phyloP scores from a whole-genome alignment of 2,888 invertebrate species.

The Agapetus fuscipes region DNA sequence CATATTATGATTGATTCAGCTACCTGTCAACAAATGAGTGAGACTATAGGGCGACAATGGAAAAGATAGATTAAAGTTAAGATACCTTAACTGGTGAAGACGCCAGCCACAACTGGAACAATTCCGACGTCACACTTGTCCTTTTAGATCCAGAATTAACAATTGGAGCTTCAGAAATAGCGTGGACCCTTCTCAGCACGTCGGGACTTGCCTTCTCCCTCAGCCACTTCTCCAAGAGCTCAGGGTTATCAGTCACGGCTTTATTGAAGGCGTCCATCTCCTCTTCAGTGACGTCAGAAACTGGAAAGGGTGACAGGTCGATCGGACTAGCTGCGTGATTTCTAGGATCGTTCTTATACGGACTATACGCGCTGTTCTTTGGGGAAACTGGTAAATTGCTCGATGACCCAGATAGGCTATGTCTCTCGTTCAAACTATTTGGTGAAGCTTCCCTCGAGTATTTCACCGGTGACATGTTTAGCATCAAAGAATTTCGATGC shows the following conservation, averaged over 20 bases:
- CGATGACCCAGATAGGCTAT: constrained; percentile 35
- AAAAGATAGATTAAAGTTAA: no score
- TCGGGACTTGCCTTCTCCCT: constrained; percentile 64
- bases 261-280: constrained; percentile 36
- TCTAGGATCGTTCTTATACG: constrained; percentile 9
- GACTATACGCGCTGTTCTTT: constrained; percentile 6
- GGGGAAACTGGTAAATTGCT: constrained; percentile 24
- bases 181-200: constrained; percentile 51
- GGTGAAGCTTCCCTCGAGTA: not conserved
- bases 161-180: constrained; percentile 43
- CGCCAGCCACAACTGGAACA: constrained; percentile 77
- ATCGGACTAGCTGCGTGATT: constrained; percentile 15
- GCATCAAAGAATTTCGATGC: constrained; percentile 2
- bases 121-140: constrained; percentile 71
- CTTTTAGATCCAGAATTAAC: constrained; percentile 48
- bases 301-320: constrained; percentile 7
- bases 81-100: constrained; percentile 67
- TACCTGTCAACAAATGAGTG: no score
- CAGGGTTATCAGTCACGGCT: constrained; percentile 47
- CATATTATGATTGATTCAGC: no score
- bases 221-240: constrained; percentile 65
- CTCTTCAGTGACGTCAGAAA: constrained; percentile 31
- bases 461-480: constrained; percentile 12
- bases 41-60: no score
- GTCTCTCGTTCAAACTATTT: constrained; percentile 36